Conservation (phyloP, 1,140 invertebrate genomes). For the Daktulosphaira vitifoliae region DNA sequence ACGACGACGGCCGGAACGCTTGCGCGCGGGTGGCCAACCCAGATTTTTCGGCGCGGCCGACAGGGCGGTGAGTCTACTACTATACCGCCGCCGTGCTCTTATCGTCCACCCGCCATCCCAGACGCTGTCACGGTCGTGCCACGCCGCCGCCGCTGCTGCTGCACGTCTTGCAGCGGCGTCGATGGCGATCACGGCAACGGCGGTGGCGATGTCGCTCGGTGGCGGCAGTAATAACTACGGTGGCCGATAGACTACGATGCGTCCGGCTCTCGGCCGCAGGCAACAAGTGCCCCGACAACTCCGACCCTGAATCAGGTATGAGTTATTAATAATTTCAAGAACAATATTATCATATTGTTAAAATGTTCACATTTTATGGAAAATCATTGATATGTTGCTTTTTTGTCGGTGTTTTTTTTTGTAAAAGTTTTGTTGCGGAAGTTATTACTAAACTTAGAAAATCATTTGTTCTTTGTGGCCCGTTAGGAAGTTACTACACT, state of each 20-base stretch:
- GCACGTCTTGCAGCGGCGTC: not conserved
- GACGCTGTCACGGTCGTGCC: too few species aligned
- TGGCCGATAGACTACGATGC: constrained; percentile 31
- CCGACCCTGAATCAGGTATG: constrained; percentile 28
- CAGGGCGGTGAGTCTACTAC: constrained; percentile 2
- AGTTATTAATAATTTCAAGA: not conserved
- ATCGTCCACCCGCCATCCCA: too few species aligned
- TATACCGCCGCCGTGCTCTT: too few species aligned
- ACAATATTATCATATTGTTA: too few species aligned
- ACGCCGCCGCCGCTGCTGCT: not conserved
- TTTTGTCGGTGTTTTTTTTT: too few species aligned
- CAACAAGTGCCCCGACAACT: constrained; percentile 32
- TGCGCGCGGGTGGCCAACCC: constrained; percentile 16
- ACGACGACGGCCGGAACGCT: not conserved
- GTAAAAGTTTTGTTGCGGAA: too few species aligned
- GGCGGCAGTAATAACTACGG: constrained; percentile 27
- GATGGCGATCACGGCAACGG: not conserved
- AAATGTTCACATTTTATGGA: too few species aligned
- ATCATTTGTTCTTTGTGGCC: too few species aligned
- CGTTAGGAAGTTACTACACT: too few species aligned
- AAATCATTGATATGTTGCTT: too few species aligned
- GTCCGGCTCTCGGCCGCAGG: constrained; percentile 30
- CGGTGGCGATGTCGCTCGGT: constrained; percentile 6
- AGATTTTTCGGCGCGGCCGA: constrained; percentile 15
- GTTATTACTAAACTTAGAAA: too few species aligned